Base-by-base conservation (phyloP, 2,797 vertebrate species). In the Diplodus sargus region DNA sequence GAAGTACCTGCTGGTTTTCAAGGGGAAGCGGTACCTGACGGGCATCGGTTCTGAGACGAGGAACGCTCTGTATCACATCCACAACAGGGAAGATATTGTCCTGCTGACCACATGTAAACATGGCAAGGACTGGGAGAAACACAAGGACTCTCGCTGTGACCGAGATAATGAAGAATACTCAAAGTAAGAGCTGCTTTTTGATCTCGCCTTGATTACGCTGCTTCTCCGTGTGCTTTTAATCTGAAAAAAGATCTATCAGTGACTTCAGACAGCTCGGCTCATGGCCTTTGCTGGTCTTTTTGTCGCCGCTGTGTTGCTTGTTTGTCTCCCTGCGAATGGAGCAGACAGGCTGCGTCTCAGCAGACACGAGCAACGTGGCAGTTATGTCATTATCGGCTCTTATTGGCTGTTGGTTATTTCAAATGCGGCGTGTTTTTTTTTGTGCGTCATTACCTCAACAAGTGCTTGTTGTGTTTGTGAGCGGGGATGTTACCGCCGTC, bases 81-180 rank as follows among this genome's bases (percentile, higher is more conserved):
- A 96, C 90, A 96, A 96, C 25, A 93, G 93, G 77, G 92, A 95
- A 53, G 95, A 96, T 88, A 89, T 96, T 43, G 85, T 96, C 73
- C 94, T 96, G 81, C 90, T 96, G 90, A 96, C 96, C 65, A 96
- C 96, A 4, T 96, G 96, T 70, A 96, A 95, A 82, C 96, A 96
- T 4, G 96, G 96, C 53, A 96, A 96, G 80, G 96, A 96, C 92
- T 96, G 96, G 96, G 95, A 96, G 90, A 96, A 92, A 57, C 95
- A 96, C 85, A 95, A 95, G 87, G 96, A 96, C 82, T 81, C 91
- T 2, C 91, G 95, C 60, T 96, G 96, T 28, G 90, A 94, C 91
- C 62, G 90, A 63, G 95, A 96, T 64, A 96, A 96, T 42, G 85
- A 94, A 86, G 94, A 96, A 90, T 96, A 96, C 94, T 93, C 93